Percentiles rank a stretch among this genome's conserved stretches.
Evolutionary conservation across 2,113 vertebrate species (phyloP).

Genomic region (Todiramphus saurophagus): DNA sequence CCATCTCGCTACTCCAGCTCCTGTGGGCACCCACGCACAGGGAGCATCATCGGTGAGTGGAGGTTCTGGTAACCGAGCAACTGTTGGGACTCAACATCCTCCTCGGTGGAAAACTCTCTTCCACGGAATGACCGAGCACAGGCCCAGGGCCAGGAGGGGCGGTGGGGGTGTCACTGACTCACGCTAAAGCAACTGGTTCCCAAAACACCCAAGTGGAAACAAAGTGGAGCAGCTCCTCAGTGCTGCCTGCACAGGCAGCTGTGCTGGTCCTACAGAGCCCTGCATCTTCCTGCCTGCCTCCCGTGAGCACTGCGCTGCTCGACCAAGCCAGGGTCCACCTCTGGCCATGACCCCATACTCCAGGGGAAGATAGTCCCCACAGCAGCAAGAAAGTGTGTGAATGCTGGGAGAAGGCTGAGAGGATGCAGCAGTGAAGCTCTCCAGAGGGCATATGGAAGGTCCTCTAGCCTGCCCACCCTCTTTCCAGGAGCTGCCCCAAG

Average conservation of each 20-base stretch:
- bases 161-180: neutral
- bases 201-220: neutral
- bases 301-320: rapidly evolving
- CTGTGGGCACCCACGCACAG: rapidly evolving
- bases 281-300: neutral
- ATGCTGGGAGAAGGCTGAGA: neutral
- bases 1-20: neutral
- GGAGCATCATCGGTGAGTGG: neutral
- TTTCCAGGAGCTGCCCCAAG: neutral
- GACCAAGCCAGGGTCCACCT: neutral
- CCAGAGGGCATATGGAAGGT: rapidly evolving
- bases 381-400: rapidly evolving
- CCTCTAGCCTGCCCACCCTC: neutral
- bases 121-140: rapidly evolving
- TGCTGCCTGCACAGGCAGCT: neutral
- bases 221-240: neutral
- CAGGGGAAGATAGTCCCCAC: neutral
- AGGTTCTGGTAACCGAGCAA: neutral
- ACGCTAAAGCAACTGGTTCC: rapidly evolving
- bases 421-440: neutral
- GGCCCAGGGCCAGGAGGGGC: rapidly evolving
- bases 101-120: neutral
- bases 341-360: rapidly evolving
- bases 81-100: neutral
- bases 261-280: neutral